phyloP scores from a whole-genome alignment of 2,888 invertebrate species.

The Cosmia trapezina region DNA sequence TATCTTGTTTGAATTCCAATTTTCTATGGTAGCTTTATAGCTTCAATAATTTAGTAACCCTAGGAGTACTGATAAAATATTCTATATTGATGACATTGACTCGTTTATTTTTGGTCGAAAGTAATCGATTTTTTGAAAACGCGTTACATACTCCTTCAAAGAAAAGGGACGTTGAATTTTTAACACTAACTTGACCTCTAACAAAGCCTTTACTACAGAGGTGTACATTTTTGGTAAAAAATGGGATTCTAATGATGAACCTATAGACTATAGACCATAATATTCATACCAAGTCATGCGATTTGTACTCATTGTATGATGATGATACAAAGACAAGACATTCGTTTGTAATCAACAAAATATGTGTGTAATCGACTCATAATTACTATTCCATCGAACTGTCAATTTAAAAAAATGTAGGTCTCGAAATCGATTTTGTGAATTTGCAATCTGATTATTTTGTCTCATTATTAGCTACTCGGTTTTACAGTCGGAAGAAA shows the following conservation, averaged over 20 bases:
- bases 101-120: conserved; percentile 12
- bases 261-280: no score
- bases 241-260: background rate
- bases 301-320: conserved; percentile 4
- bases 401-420: conserved; percentile 13
- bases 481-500: conserved; percentile 50
- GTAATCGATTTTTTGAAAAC: conserved; percentile 14
- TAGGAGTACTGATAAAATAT: conserved; percentile 11
- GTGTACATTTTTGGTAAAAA: background rate
- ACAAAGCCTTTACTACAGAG: background rate
- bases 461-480: conserved; percentile 19
- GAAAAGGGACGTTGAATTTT: background rate
- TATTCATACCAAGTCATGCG: background rate
- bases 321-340: background rate
- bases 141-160: conserved; percentile 5
- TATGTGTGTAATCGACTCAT: background rate
- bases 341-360: background rate
- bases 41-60: conserved; percentile 18
- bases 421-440: conserved; percentile 7
- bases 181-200: conserved; percentile 16
- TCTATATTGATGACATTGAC: conserved; percentile 9
- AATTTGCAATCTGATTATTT: conserved; percentile 9
- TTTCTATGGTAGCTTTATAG: conserved; percentile 4
- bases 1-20: conserved; percentile 18
- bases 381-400: conserved; percentile 5